A percentile compares a stretch with the other conserved stretches of the same genome.
Evolutionary conservation across 2,888 invertebrate genomes (phyloP).

Genomic region (Epinotia ramella): DNA sequence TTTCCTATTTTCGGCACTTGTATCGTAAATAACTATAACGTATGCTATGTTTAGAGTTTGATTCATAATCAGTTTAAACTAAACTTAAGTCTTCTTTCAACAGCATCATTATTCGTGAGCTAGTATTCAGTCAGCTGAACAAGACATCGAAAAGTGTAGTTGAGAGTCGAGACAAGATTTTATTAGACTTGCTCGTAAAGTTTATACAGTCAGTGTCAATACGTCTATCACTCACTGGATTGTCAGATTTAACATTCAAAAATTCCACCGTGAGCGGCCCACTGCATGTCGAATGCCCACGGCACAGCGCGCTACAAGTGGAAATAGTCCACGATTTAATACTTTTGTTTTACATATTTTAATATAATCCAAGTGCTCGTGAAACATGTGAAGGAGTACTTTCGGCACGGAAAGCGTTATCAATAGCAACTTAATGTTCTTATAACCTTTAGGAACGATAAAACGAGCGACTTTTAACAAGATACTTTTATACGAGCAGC

Average conservation of each 20-base stretch:
- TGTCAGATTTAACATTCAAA: conserved; percentile 51
- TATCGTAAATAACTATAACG: no score
- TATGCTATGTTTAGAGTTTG: background rate
- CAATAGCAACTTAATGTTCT: conserved; percentile 2
- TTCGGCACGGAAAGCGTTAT: background rate
- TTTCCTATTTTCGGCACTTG: no score
- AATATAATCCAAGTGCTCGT: conserved; percentile 58
- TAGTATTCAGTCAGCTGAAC: background rate
- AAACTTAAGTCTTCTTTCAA: background rate
- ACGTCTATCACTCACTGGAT: conserved; percentile 40
- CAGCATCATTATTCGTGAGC: background rate
- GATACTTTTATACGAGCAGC: no score
- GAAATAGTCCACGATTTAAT: conserved; percentile 68
- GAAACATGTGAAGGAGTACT: conserved; percentile 5
- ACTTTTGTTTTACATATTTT: conserved; percentile 67
- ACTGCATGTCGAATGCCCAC: conserved; percentile 67
- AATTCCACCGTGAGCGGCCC: conserved; percentile 63
- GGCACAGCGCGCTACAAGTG: conserved; percentile 55
- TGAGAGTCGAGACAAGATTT: conserved; percentile 10
- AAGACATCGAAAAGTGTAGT: background rate
- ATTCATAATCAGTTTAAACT: background rate
- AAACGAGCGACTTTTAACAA: no score
- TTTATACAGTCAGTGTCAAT: conserved; percentile 36
- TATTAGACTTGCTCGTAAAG: conserved; percentile 14
- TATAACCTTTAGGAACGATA: background rate